Percentiles rank a stretch among this genome's conserved stretches.
Evolutionary conservation across 2,797 vertebrate species (phyloP).

Genomic region (Danio albolineatus): DNA sequence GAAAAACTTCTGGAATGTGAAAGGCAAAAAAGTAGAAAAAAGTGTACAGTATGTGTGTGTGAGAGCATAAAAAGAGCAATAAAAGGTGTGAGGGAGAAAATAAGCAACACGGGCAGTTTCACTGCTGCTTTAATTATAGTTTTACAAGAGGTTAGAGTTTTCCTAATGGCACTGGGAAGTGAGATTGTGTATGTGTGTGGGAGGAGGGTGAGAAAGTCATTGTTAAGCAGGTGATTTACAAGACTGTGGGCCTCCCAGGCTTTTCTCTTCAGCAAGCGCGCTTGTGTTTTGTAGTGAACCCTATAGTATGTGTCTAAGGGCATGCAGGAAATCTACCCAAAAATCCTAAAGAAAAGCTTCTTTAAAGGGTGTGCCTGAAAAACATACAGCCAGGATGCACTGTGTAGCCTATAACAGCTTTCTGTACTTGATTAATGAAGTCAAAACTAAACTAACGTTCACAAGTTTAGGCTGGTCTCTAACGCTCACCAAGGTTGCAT

Average conservation of each 20-base stretch:
- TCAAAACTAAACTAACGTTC: neutral
- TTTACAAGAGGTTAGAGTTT: conserved; percentile 68
- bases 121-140: conserved; percentile 73
- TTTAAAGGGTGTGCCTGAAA: neutral
- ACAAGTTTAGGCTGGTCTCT: neutral
- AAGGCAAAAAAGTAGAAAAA: neutral
- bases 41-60: neutral
- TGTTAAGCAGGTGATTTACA: conserved; percentile 82
- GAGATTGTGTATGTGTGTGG: conserved; percentile 30
- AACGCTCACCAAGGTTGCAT: neutral
- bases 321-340: neutral
- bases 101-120: conserved; percentile 71
- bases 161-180: conserved; percentile 65
- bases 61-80: neutral
- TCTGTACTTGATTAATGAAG: neutral
- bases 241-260: conserved; percentile 67
- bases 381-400: neutral
- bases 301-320: neutral
- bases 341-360: neutral
- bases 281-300: conserved; percentile 73
- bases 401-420: neutral
- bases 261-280: conserved; percentile 65
- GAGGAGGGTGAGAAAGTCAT: conserved; percentile 71
- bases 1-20: neutral
- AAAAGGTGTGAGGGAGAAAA: conserved; percentile 54